phyloP scores from a whole-genome alignment of 30 jellyfish, hydroid and myxozoan species.

The Morbakka virulenta region DNA sequence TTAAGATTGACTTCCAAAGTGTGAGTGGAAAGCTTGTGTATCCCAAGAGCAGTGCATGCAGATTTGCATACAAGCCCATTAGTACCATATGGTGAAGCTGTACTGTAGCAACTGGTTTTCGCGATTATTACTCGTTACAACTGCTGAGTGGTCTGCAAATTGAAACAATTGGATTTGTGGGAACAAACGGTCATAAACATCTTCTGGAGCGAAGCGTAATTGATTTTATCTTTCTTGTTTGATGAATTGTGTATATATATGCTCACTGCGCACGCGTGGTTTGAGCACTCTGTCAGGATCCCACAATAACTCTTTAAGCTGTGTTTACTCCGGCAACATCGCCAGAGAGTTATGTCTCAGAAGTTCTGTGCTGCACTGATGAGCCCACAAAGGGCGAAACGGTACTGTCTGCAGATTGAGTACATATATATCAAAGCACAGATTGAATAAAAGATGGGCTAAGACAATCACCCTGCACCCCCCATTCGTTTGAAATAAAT shows the following conservation, averaged over 20 bases:
- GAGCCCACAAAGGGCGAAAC: too few relatives aligned
- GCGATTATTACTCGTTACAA: not conserved
- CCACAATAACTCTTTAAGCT: too few relatives aligned
- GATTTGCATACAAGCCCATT: conserved; percentile 6
- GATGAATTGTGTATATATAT: conserved; percentile 4
- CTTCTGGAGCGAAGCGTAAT: conserved; percentile 20
- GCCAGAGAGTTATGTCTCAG: too few relatives aligned
- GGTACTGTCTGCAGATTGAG: too few relatives aligned
- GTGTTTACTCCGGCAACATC: too few relatives aligned
- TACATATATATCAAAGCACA: conserved; percentile 11
- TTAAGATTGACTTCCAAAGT: conserved; percentile 7
- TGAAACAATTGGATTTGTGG: conserved; percentile 18
- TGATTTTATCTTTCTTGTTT: not conserved
- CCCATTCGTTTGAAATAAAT: too few relatives aligned
- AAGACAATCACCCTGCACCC: conserved; percentile 17
- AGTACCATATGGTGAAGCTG: conserved; percentile 14
- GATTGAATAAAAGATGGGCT: conserved; percentile 22
- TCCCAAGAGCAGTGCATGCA: conserved; percentile 5
- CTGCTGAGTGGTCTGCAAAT: conserved; percentile 27
- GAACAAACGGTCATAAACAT: not conserved
- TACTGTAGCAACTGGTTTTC: conserved; percentile 22
- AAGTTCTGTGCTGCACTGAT: too few relatives aligned
- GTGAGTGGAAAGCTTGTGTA: conserved; percentile 8
- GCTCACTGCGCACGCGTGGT: too few relatives aligned
- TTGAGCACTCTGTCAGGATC: too few relatives aligned